Percentiles rank a stretch among this genome's conserved stretches.
Evolutionary conservation across 2,888 invertebrate species (phyloP).

Genomic region (Penaeus monodon): DNA sequence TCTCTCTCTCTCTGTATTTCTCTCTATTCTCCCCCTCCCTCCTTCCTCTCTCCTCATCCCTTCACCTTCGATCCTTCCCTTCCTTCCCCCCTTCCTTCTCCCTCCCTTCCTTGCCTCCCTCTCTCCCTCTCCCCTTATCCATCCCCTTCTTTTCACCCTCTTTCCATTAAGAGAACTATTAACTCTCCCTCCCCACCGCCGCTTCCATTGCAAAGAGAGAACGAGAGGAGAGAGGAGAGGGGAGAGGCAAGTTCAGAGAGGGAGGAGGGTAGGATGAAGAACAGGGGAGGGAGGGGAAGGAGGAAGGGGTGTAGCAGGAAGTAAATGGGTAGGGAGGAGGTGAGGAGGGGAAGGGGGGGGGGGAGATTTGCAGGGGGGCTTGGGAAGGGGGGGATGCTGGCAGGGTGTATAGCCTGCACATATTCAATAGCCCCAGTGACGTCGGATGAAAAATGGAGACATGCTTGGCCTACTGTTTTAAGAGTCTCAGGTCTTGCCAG

Average conservation of each 20-base stretch:
- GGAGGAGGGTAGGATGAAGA: too few relatives aligned
- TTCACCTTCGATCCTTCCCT: background rate
- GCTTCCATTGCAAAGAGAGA: constrained; percentile 2
- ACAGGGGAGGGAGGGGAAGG: too few relatives aligned
- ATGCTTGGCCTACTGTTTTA: constrained; percentile 21
- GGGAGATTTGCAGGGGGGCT: background rate
- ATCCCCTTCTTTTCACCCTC: too few relatives aligned
- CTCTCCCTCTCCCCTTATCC: too few relatives aligned
- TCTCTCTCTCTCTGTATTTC: constrained; percentile 18
- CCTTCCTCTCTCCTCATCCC: background rate
- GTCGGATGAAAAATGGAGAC: constrained; percentile 9
- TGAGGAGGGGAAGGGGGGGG: background rate
- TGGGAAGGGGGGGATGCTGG: background rate
- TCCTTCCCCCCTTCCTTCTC: too few relatives aligned
- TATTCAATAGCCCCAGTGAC: constrained; percentile 16
- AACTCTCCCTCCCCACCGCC: too few relatives aligned
- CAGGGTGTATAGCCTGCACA: background rate
- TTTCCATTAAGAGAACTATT: too few relatives aligned
- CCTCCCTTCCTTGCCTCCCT: too few relatives aligned
- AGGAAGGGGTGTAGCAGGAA: too few relatives aligned
- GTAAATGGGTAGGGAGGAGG: background rate
- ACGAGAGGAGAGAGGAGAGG: background rate
- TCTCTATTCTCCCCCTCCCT: background rate
- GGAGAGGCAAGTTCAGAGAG: too few relatives aligned
- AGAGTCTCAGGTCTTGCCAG: too few relatives aligned